Percentiles rank a stretch among this genome's conserved stretches.
Conservation (phyloP, 2,113 vertebrate genomes). For the Theropithecus gelada region DNA sequence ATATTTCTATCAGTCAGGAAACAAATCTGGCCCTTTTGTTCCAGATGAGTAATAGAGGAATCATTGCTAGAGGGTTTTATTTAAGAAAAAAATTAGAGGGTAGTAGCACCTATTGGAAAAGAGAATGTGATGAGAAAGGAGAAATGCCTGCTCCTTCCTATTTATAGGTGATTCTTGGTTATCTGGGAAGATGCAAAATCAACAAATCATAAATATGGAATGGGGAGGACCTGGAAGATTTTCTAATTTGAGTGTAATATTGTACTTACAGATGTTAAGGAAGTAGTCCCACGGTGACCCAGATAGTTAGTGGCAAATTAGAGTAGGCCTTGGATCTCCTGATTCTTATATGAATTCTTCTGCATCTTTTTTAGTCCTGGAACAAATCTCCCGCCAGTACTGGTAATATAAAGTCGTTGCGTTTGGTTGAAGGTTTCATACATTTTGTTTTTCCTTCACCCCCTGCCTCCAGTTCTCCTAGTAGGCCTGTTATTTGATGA, state of each 20-base stretch:
- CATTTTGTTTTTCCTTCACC: neutral
- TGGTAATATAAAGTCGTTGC: neutral
- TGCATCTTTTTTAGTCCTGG: neutral
- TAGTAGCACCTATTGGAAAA: neutral
- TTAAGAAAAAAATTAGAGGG: neutral
- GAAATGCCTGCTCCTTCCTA: neutral
- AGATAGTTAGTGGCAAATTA: neutral
- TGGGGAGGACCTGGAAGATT: neutral
- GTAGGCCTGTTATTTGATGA: neutral
- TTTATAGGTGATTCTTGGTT: neutral
- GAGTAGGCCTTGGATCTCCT: neutral
- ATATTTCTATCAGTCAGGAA: neutral
- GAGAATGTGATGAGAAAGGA: neutral
- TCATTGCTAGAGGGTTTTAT: neutral
- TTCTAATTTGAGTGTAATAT: neutral
- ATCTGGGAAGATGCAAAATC: neutral
- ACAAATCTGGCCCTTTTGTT: neutral
- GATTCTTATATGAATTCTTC: neutral
- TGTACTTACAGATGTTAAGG: neutral
- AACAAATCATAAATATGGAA: neutral
- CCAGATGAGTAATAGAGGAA: neutral
- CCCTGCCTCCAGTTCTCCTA: neutral
- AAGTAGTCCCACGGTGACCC: neutral
- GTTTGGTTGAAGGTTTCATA: neutral
- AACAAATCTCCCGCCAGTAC: neutral